Evolutionary conservation across 2,113 vertebrate genomes (phyloP).

Genomic region (Rhadina sibilatrix): DNA sequence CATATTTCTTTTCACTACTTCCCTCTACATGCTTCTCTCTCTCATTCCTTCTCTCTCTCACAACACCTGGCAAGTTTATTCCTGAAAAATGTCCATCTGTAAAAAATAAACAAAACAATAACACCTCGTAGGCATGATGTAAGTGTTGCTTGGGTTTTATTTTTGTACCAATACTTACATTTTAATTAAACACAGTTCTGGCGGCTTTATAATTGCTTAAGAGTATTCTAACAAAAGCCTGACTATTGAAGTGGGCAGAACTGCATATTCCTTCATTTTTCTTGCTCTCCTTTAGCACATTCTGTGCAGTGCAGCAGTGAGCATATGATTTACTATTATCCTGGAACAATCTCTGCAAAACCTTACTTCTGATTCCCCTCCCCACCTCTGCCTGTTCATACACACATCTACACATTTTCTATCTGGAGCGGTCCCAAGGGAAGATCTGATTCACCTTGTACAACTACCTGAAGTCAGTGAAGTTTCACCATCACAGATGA

Average conservation of each 20-base stretch:
- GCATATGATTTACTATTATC: constrained; percentile 23
- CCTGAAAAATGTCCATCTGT: constrained; percentile 14
- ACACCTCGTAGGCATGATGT: constrained; percentile 26
- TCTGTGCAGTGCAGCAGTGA: constrained; percentile 7
- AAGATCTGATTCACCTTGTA: background rate
- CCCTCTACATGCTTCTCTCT: background rate
- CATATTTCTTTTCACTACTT: background rate
- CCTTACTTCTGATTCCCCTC: background rate
- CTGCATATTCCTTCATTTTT: constrained; percentile 34
- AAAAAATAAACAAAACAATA: constrained; percentile 49
- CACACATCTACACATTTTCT: background rate
- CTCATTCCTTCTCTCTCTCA: background rate
- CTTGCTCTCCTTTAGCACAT: constrained; percentile 14
- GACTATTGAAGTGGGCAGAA: constrained; percentile 46
- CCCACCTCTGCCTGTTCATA: background rate
- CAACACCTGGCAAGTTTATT: constrained; percentile 1
- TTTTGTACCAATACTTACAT: background rate
- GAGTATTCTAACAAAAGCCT: constrained; percentile 46
- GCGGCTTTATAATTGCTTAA: constrained; percentile 36
- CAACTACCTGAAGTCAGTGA: background rate
- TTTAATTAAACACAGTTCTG: constrained; percentile 46
- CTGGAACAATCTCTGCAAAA: constrained; percentile 36
- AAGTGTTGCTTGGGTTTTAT: constrained; percentile 35
- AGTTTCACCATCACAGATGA: background rate
- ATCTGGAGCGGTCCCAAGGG: background rate